phyloP scores from a whole-genome alignment of 2,113 vertebrate species.

The Antechinus flavipes region DNA sequence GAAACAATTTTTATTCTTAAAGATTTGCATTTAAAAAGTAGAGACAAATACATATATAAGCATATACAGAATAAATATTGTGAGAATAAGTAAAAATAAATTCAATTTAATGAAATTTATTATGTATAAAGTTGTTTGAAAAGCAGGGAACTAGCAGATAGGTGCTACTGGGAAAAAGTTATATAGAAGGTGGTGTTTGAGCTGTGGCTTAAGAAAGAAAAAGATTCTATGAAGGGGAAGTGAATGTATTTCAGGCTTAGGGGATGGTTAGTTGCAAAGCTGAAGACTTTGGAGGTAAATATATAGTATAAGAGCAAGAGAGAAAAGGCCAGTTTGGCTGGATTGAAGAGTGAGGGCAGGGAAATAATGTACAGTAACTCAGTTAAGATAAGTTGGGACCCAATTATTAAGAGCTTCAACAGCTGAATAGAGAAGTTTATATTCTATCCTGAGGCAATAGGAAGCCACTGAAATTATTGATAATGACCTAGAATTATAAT shows the following conservation, averaged over 20 bases:
- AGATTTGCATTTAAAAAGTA: neutral
- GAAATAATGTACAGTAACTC: neutral
- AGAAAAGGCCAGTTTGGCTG: neutral
- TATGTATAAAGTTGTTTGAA: neutral
- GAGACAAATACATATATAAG: neutral
- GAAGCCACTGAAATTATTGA: neutral
- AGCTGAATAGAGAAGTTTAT: neutral
- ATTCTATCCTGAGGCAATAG: neutral
- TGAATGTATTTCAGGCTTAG: neutral
- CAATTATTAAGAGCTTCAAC: neutral
- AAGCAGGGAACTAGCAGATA: neutral
- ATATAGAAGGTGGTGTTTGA: neutral
- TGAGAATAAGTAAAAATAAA: neutral
- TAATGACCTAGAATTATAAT: neutral
- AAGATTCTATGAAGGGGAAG: neutral
- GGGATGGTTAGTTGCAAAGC: neutral
- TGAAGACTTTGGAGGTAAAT: neutral
- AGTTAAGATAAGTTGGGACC: neutral
- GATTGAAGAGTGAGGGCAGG: neutral
- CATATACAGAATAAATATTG: neutral
- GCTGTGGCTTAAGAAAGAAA: neutral
- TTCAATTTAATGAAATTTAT: neutral
- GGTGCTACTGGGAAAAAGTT: neutral
- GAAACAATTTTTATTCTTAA: constrained; percentile 1
- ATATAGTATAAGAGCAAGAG: neutral